Conservation (phyloP, 2,113 vertebrate species). For the Gasterosteus nipponicus region DNA sequence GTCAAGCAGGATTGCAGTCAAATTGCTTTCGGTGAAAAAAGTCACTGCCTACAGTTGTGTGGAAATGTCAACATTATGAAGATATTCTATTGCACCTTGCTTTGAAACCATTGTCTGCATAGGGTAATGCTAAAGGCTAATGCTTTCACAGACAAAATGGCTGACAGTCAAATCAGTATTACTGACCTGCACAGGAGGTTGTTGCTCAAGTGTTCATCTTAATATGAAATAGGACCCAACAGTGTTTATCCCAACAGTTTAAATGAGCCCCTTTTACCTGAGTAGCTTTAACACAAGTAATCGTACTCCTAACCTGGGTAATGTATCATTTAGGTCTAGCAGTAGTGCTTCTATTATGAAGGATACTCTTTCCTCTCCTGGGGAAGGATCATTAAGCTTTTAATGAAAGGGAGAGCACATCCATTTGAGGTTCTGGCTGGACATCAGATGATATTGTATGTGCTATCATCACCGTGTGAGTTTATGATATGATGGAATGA, state of each 20-base stretch:
- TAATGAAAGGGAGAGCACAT: slow-evolving; percentile 7
- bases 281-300: slow-evolving; percentile 9
- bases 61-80: not conserved
- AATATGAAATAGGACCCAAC: not conserved
- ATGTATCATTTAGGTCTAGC: slow-evolving; percentile 17
- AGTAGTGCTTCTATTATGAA: slow-evolving; percentile 13
- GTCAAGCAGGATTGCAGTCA: not conserved
- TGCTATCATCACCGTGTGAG: slow-evolving; percentile 8
- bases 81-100: not conserved
- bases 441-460: slow-evolving; percentile 3
- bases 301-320: slow-evolving; percentile 21
- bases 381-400: slow-evolving; percentile 18
- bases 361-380: slow-evolving; percentile 18
- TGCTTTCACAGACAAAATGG: not conserved
- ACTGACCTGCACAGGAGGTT: not conserved
- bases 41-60: not conserved
- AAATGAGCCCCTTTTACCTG: slow-evolving; percentile 3
- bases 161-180: not conserved
- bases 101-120: not conserved
- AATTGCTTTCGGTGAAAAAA: not conserved
- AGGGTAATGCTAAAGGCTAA: not conserved
- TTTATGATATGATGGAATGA: slow-evolving; percentile 27
- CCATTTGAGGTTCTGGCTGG: slow-evolving; percentile 7
- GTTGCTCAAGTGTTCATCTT: not conserved
- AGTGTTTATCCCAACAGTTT: not conserved